These are phyloP conservation scores for Drosophila subobscura DNA, from an alignment of 1,140 invertebrate species.

Conservation along the genomic window DNA sequence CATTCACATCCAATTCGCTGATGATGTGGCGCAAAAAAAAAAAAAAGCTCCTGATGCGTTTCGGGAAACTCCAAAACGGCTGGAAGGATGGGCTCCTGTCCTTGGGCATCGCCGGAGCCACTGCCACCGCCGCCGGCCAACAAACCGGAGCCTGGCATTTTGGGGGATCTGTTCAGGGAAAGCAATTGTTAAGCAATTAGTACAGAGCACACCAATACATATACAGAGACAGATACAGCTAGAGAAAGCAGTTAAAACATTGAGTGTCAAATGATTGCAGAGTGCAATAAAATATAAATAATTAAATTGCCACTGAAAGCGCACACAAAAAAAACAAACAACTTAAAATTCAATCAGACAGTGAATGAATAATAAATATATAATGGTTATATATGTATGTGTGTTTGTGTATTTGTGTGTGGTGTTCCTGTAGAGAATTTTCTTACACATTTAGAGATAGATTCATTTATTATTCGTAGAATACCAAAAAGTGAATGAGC, in stretches of 20 bases:
- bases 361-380: slow-evolving; percentile 32
- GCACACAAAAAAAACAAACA: slow-evolving; percentile 31
- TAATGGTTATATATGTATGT: neutral
- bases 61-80: slow-evolving; percentile 97
- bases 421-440: slow-evolving; percentile 37
- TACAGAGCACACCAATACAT: slow-evolving; percentile 19
- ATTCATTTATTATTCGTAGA: slow-evolving; percentile 2
- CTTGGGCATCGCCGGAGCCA: slow-evolving; percentile 77
- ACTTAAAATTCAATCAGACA: slow-evolving; percentile 17
- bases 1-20: slow-evolving; percentile 92
- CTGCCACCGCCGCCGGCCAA: slow-evolving; percentile 62
- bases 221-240: slow-evolving; percentile 3
- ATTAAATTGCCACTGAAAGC: slow-evolving; percentile 19
- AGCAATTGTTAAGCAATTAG: slow-evolving; percentile 48
- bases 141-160: slow-evolving; percentile 66
- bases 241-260: slow-evolving; percentile 31
- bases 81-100: slow-evolving; percentile 95
- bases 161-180: slow-evolving; percentile 59
- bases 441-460: neutral
- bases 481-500: neutral
- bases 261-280: slow-evolving; percentile 10
- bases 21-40: slow-evolving; percentile 95
- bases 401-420: slow-evolving; percentile 13
- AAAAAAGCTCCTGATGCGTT: slow-evolving; percentile 95
- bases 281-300: slow-evolving; percentile 7